Evolutionary conservation across 2,888 invertebrate genomes (phyloP).

Genomic region (Aphrophora alni): DNA sequence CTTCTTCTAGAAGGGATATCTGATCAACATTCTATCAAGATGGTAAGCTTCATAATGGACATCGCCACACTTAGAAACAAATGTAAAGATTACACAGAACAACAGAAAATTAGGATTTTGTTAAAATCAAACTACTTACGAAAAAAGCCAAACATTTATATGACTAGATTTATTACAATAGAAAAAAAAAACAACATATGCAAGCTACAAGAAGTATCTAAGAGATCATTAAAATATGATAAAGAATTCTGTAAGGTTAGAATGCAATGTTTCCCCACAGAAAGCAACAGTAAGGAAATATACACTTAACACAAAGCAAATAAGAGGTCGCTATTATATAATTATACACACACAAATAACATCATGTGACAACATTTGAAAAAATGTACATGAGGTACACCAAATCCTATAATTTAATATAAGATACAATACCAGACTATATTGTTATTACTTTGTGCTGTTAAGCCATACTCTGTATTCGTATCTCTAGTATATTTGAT

Average conservation of each 20-base stretch:
- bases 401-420: conserved; percentile 38
- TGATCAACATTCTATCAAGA: conserved; percentile 41
- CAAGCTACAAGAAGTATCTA: background rate
- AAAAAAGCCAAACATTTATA: conserved; percentile 41
- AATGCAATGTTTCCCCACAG: conserved; percentile 14
- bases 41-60: conserved; percentile 39
- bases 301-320: conserved; percentile 17
- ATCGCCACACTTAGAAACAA: conserved; percentile 39
- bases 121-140: conserved; percentile 37
- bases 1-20: background rate
- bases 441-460: conserved; percentile 41
- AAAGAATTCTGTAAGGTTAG: background rate
- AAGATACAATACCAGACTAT: conserved; percentile 39
- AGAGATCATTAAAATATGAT: background rate
- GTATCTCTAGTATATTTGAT: conserved; percentile 47
- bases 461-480: conserved; percentile 45
- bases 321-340: conserved; percentile 33
- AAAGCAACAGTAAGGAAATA: conserved; percentile 23
- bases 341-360: conserved; percentile 40
- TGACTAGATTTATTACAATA: background rate
- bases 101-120: conserved; percentile 34
- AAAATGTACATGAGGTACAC: conserved; percentile 41
- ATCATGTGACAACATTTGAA: conserved; percentile 41
- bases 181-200: background rate
- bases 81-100: conserved; percentile 46